phyloP scores from a whole-genome alignment of 2,888 invertebrate genomes.

The Drosophila anceps region DNA sequence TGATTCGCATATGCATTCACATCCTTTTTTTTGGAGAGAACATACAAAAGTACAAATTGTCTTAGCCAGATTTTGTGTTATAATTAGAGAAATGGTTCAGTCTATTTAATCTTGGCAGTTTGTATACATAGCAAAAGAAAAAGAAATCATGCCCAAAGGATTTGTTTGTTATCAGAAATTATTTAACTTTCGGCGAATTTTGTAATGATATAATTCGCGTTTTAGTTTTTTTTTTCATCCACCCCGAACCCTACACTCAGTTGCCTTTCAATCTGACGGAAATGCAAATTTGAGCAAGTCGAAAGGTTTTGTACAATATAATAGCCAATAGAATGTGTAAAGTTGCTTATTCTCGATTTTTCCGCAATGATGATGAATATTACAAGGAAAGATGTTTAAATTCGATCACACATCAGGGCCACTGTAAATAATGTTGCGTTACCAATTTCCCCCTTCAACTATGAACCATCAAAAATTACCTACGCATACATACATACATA shows the following conservation, averaged over 20 bases:
- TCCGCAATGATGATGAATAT: background rate
- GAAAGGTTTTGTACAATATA: constrained; percentile 13
- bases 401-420: constrained; percentile 14
- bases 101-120: constrained; percentile 3
- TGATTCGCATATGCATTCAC: background rate
- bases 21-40: constrained; percentile 8
- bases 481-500: constrained; percentile 46
- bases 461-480: constrained; percentile 10
- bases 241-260: constrained; percentile 50
- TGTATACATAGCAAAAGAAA: background rate
- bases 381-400: constrained; percentile 8
- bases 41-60: constrained; percentile 21
- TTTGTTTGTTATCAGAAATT: constrained; percentile 56
- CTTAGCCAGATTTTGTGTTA: constrained; percentile 6
- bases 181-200: constrained; percentile 45
- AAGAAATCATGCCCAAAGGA: constrained; percentile 55
- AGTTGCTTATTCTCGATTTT: background rate
- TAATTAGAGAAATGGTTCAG: background rate
- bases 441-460: constrained; percentile 10
- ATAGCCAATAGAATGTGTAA: constrained; percentile 1
- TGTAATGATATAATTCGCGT: constrained; percentile 20
- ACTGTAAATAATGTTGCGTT: constrained; percentile 2
- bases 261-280: constrained; percentile 68
- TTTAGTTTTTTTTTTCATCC: constrained; percentile 24
- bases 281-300: constrained; percentile 70